Base-by-base conservation (phyloP, 2,888 invertebrate species). In the Phengaris arion region DNA sequence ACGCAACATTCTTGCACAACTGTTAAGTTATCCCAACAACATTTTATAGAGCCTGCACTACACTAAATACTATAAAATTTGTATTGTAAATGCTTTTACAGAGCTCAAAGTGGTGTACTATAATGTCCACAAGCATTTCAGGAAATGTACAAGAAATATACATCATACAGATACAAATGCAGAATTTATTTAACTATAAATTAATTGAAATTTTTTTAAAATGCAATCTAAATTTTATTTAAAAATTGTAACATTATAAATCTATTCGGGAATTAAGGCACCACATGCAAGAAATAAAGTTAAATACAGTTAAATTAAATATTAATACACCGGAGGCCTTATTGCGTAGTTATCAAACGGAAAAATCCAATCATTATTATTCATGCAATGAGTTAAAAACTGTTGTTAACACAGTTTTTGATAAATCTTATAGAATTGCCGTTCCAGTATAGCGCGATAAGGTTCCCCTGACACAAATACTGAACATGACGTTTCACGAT, bases 261-360 rank as follows among this genome's bases (percentile, higher is more conserved):
- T 79, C 77, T 78, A 78, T 76, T 78, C 76, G 78, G 78, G 87
- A 89, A 91, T 87, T 87, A 89, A 90, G 90, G 93, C 92, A 92
- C 92, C 92, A 92, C 88, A 88, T 89, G 89, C 86, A 89, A 85
- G 84, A 85, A 86, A 86, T 83, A 86, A 85, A 85, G 8, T 48
- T 48, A 7, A 82, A 81, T 81, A 84, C 83, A 82, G 81, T 83
- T 86, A 85, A 84, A 84, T 86, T 85, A 86, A 84, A 35, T 64
- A 88, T 84, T 85, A 87, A 85, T 86, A 88, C 85, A 86, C 83
- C 84, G 86, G 83, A 64, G 35, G 35, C 64, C 64, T 10, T 45
- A 64, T 5, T 45, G 64, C 64, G 64, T 12, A 12, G 35, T 9
- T 35, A 35, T 45, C 10, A 35, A 64, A 64, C 64, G 12, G 64